These are phyloP conservation scores for Lochmaea capreae DNA, from an alignment of 2,888 invertebrate species.

Conservation along the genomic window DNA sequence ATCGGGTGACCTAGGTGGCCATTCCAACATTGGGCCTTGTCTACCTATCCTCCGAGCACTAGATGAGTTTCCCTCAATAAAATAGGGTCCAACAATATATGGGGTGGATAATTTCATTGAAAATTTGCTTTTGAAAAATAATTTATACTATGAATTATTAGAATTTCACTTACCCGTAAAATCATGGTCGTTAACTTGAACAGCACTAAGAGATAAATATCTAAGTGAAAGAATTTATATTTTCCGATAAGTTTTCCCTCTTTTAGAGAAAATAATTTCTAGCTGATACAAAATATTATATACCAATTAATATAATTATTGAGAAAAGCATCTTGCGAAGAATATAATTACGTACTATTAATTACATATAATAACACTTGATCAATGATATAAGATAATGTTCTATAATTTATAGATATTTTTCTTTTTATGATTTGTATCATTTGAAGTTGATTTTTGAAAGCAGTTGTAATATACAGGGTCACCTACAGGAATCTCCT, in stretches of 20 bases:
- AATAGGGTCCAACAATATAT: no score
- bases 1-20: no score
- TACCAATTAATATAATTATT: background rate
- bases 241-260: background rate
- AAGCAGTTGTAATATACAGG: background rate
- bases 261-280: background rate
- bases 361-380: background rate
- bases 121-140: no score
- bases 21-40: no score
- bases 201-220: background rate
- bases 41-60: no score
- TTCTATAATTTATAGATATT: background rate
- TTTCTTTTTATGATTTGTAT: background rate
- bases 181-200: conserved; percentile 10
- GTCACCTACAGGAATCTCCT: background rate
- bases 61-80: no score
- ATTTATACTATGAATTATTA: no score
- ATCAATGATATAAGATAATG: background rate
- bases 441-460: background rate
- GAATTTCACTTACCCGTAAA: conserved; percentile 1
- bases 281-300: background rate
- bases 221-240: conserved; percentile 1
- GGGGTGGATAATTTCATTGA: no score
- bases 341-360: background rate
- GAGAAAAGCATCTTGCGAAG: background rate